Conservation (phyloP, 2,797 vertebrate genomes). For the Mormyrus proboscirostris region DNA sequence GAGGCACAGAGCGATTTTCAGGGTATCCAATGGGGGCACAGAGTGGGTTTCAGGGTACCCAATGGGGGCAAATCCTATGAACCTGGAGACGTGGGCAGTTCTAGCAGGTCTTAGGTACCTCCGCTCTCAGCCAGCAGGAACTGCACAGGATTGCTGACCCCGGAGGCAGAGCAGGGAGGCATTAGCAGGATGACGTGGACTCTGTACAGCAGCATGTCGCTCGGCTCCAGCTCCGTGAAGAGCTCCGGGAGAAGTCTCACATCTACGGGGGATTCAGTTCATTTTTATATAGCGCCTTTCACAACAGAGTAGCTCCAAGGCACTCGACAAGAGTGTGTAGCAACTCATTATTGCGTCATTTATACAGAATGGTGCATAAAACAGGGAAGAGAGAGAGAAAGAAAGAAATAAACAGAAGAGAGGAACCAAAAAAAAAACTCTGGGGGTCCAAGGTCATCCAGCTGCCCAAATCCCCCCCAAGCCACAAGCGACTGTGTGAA, state of each 20-base stretch:
- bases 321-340: not conserved
- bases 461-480: not conserved
- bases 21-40: not conserved
- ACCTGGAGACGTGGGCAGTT: not conserved
- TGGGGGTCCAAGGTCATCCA: not conserved
- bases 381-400: not conserved
- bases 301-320: not conserved
- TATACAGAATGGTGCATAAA: not conserved
- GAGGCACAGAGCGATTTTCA: not conserved
- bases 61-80: not conserved
- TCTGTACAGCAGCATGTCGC: conserved; percentile 58
- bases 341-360: not conserved
- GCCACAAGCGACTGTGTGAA: not conserved
- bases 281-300: not conserved
- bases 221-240: conserved; percentile 64
- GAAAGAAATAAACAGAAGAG: not conserved
- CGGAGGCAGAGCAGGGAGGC: conserved; percentile 77
- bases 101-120: conserved; percentile 57
- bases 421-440: not conserved
- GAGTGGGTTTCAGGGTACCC: not conserved
- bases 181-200: conserved; percentile 76
- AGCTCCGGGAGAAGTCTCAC: conserved; percentile 65
- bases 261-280: conserved; percentile 55
- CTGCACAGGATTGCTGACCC: conserved; percentile 73
- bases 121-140: conserved; percentile 75